Base-by-base conservation (phyloP, 2,113 vertebrate species). In the Perognathus longimembris region DNA sequence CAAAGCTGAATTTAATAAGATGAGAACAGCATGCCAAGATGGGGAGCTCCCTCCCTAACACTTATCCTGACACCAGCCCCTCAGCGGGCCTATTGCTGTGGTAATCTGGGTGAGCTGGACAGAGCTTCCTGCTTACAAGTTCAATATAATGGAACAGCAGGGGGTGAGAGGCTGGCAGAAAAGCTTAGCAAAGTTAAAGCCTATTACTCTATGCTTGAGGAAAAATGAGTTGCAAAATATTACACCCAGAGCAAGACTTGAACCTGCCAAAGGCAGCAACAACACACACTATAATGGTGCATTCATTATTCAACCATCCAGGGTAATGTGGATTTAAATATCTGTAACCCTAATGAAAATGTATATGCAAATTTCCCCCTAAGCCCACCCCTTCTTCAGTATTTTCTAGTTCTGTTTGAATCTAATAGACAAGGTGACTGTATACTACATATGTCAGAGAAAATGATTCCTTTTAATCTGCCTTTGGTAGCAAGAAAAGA, bases 131-230 rank as follows among this genome's bases (percentile, higher is more conserved):
- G 98, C 98, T 98, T 98, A 98, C 99, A 98, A 99, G 98, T 99
- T 99, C 99, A 99, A 99, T 99, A 99, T 99, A 99, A 98, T 98
- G 98, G 97, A 99, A 98, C 98, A 99, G 99, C 99, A 98, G 99
- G 99, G 98, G 97, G 98, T 96, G 97, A 97, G 98, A 98, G 98
- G 98, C 99, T 99, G 99, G 99, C 99, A 99, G 98, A 98, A 98
- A 98, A 99, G 99, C 99, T 99, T 99, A 99, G 99, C 98, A 98
- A 99, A 99, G 99, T 99, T 99, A 99, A 99, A 99, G 98, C 99
- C 98, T 99, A 99, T 98, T 98, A 99, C 98, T 93, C 98, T 98
- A 98, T 98, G 98, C 98, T 98, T 98, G 99, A 98, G 96, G 97
- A 93, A 98, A 98, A 98, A 97, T 96, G 96, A 97, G 96, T 98